Percentiles rank a stretch among this genome's conserved stretches.
These are phyloP conservation scores for Sipha maydis DNA, from an alignment of 2,888 invertebrate genomes.

Conservation along the genomic window DNA sequence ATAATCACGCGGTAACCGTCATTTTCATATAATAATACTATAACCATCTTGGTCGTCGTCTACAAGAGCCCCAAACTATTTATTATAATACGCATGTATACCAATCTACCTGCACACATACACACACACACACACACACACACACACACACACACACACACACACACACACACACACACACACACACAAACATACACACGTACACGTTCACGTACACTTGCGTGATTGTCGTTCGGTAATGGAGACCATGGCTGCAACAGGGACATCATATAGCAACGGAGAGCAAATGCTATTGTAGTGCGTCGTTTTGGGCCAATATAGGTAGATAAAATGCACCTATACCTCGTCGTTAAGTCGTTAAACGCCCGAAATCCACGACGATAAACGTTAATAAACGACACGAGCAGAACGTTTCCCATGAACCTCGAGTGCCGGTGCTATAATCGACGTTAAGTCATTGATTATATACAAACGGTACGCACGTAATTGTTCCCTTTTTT, in stretches of 20 bases:
- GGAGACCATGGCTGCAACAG: background rate
- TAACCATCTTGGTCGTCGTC: background rate
- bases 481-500: constrained; percentile 7
- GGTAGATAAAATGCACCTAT: constrained; percentile 25
- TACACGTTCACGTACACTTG: too few species aligned
- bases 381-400: constrained; percentile 58
- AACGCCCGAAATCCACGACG: constrained; percentile 54
- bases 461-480: constrained; percentile 32
- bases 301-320: constrained; percentile 40
- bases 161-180: background rate
- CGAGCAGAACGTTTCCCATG: constrained; percentile 37
- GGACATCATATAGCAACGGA: background rate
- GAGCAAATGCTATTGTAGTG: background rate
- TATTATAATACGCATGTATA: constrained; percentile 1
- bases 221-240: constrained; percentile 42
- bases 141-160: background rate
- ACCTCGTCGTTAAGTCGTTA: constrained; percentile 61
- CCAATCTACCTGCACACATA: background rate
- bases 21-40: constrained; percentile 14
- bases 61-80: constrained; percentile 12
- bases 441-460: constrained; percentile 59
- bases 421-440: background rate
- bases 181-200: too few species aligned
- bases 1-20: constrained; percentile 31
- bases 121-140: background rate